A percentile compares a stretch with the other conserved stretches of the same genome.
Evolutionary conservation across 2,888 invertebrate genomes (phyloP).

Genomic region (Drosophila lutescens): DNA sequence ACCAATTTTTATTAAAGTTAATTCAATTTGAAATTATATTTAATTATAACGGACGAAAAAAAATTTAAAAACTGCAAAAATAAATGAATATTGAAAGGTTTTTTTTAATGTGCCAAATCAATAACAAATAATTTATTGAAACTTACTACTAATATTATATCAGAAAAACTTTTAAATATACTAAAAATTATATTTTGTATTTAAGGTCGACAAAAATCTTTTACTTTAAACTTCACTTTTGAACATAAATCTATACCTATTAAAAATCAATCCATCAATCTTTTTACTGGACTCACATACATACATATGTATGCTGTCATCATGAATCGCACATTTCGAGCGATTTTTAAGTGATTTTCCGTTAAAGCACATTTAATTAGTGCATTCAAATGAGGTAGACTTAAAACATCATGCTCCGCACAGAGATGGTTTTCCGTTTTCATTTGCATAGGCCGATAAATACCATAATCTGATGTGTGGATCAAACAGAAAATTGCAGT

Average conservation of each 20-base stretch:
- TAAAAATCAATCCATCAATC: not conserved
- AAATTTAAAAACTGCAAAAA: too few species aligned
- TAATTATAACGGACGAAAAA: too few species aligned
- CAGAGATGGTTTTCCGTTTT: slow-evolving; percentile 1
- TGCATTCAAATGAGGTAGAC: slow-evolving; percentile 43
- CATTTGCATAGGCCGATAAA: slow-evolving; percentile 50
- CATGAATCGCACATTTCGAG: slow-evolving; percentile 8
- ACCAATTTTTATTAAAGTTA: not conserved
- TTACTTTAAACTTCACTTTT: too few species aligned
- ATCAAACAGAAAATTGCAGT: slow-evolving; percentile 11
- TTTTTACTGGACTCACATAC: not conserved
- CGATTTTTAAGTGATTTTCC: slow-evolving; percentile 37
- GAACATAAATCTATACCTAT: not conserved
- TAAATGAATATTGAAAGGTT: too few species aligned
- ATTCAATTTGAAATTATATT: too few species aligned
- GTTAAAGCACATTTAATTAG: slow-evolving; percentile 52
- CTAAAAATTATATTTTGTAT: too few species aligned
- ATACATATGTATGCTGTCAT: not conserved
- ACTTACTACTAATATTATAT: too few species aligned
- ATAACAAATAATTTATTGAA: too few species aligned
- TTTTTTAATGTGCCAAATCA: too few species aligned
- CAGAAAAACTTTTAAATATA: too few species aligned
- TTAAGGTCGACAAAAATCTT: too few species aligned
- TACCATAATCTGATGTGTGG: slow-evolving; percentile 40
- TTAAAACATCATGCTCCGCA: slow-evolving; percentile 18